phyloP scores from a whole-genome alignment of 2,888 invertebrate genomes.

The Notodonta dromedarius region DNA sequence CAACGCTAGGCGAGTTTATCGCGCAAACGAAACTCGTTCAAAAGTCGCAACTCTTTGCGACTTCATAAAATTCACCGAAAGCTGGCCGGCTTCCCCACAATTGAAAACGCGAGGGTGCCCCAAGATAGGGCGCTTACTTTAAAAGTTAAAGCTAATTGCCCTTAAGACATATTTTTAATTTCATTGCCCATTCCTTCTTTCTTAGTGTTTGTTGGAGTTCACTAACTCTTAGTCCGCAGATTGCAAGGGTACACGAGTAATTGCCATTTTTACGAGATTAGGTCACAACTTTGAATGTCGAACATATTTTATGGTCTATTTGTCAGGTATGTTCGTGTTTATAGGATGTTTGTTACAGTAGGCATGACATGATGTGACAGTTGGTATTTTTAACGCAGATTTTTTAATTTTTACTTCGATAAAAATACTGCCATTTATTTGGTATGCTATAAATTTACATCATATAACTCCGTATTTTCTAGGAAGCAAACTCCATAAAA shows the following conservation, averaged over 20 bases:
- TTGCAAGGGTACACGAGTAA: slow-evolving; percentile 76
- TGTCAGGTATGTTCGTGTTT: slow-evolving; percentile 36
- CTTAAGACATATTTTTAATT: slow-evolving; percentile 86
- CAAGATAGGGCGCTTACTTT: slow-evolving; percentile 82
- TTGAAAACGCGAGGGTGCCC: slow-evolving; percentile 78
- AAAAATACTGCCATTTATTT: too few species aligned
- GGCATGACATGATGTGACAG: too few species aligned
- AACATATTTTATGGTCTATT: slow-evolving; percentile 74
- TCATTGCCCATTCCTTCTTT: slow-evolving; percentile 83
- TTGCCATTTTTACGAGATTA: slow-evolving; percentile 82
- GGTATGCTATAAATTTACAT: too few species aligned
- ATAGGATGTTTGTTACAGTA: neutral
- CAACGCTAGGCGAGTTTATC: slow-evolving; percentile 27
- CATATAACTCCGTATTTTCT: too few species aligned
- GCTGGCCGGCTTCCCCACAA: slow-evolving; percentile 77
- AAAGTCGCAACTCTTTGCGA: slow-evolving; percentile 70
- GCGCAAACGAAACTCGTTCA: slow-evolving; percentile 62
- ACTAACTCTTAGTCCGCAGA: slow-evolving; percentile 65
- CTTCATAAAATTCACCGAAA: slow-evolving; percentile 81
- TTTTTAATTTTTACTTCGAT: slow-evolving; percentile 1
- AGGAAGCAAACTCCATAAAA: too few species aligned
- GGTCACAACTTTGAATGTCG: slow-evolving; percentile 79
- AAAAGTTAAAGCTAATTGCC: slow-evolving; percentile 85
- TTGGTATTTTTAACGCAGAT: too few species aligned
- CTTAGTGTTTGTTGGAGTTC: slow-evolving; percentile 77